phyloP scores from a whole-genome alignment of 2,797 vertebrate genomes.

The Characodon lateralis region DNA sequence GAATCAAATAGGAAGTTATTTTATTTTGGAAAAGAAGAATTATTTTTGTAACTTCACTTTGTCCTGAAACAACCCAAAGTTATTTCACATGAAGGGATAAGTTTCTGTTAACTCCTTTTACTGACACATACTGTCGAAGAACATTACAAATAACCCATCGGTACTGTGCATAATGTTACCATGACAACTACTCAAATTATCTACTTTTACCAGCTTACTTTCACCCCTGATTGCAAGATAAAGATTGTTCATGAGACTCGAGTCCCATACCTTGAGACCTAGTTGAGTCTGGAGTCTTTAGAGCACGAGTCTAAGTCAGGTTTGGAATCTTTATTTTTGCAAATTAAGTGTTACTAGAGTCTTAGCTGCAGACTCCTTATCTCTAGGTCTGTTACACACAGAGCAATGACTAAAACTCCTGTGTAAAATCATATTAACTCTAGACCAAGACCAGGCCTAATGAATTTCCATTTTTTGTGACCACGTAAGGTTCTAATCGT shows the following conservation, averaged over 20 bases:
- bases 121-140: too few species aligned
- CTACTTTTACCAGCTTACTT: background rate
- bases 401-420: too few species aligned
- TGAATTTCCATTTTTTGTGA: constrained; percentile 18
- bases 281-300: background rate
- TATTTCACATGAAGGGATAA: too few species aligned
- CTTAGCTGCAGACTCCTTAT: background rate
- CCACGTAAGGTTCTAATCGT: constrained; percentile 31
- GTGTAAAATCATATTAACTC: constrained; percentile 1
- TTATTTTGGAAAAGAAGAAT: too few species aligned
- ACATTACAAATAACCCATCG: too few species aligned
- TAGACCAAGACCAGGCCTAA: constrained; percentile 10
- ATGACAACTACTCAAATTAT: background rate
- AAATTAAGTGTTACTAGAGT: background rate
- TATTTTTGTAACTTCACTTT: too few species aligned
- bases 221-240: background rate
- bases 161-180: background rate
- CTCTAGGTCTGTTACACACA: background rate
- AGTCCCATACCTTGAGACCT: background rate
- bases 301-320: background rate
- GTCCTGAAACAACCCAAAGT: too few species aligned
- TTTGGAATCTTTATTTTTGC: background rate
- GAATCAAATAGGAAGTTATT: too few species aligned
- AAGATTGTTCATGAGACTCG: background rate
- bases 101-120: too few species aligned